Conservation (phyloP, 2,797 vertebrate genomes). For the Gallinago stenura region DNA sequence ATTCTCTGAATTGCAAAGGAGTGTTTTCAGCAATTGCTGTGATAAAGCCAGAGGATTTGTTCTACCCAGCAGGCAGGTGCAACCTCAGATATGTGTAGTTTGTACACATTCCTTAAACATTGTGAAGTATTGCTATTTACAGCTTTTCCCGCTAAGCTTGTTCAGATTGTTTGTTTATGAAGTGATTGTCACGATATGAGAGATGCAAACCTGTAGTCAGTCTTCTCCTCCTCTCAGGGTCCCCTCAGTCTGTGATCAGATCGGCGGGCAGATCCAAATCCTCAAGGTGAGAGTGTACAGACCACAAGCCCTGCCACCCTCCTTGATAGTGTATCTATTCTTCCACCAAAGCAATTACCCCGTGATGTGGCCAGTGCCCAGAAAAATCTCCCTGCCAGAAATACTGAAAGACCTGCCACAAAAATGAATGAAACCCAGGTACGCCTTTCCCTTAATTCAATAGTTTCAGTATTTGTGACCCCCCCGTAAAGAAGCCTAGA, state of each 20-base stretch:
- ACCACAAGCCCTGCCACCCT: not conserved
- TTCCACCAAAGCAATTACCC: not conserved
- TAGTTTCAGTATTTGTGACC: not conserved
- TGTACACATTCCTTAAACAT: not conserved
- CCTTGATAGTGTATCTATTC: not conserved
- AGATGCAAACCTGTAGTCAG: not conserved
- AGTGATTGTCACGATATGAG: not conserved
- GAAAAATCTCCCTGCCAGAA: not conserved
- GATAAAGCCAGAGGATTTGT: not conserved
- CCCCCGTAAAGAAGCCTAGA: not conserved
- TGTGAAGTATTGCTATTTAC: not conserved
- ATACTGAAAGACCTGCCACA: not conserved
- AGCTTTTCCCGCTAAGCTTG: not conserved
- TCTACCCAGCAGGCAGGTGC: not conserved
- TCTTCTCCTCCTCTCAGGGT: not conserved
- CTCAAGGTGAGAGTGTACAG: not conserved
- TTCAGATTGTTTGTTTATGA: not conserved
- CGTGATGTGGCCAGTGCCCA: fast-evolving
- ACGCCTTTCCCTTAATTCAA: not conserved
- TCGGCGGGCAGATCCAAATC: not conserved
- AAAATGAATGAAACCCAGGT: not conserved
- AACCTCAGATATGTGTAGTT: not conserved
- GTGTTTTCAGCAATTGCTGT: not conserved
- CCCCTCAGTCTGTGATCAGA: not conserved
- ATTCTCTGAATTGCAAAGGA: not conserved